Conservation (phyloP, 2,113 vertebrate species). For the Kryptolebias marmoratus region DNA sequence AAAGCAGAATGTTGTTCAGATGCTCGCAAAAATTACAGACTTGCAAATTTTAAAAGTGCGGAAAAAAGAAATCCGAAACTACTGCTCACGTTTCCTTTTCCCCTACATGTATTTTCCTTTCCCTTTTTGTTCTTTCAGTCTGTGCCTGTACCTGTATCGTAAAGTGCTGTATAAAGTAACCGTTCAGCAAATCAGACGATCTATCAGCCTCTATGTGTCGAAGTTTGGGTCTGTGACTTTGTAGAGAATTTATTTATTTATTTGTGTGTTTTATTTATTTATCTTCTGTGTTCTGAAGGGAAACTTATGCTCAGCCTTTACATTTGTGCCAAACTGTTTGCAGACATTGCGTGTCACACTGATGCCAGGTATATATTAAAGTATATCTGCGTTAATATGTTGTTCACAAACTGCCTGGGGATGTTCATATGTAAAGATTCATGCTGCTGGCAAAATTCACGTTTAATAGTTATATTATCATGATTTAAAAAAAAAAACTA, state of each 20-base stretch:
- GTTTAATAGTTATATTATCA: conserved; percentile 22
- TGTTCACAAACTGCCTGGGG: conserved; percentile 60
- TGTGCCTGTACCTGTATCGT: conserved; percentile 80
- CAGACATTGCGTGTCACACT: conserved; percentile 68
- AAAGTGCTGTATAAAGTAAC: conserved; percentile 76
- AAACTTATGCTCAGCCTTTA: conserved; percentile 74
- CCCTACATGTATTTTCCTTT: conserved; percentile 40
- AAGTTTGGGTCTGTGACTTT: conserved; percentile 75
- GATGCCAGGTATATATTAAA: conserved; percentile 50
- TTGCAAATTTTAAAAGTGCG: conserved; percentile 5
- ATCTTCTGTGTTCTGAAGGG: conserved; percentile 52
- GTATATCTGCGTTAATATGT: conserved; percentile 66
- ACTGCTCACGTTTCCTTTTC: conserved; percentile 43
- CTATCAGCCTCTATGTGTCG: conserved; percentile 69
- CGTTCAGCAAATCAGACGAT: conserved; percentile 71
- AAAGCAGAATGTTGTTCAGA: neutral
- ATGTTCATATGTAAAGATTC: conserved; percentile 37
- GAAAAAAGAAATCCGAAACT: conserved; percentile 12
- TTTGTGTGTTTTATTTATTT: conserved; percentile 11
- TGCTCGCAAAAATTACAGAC: conserved; percentile 14
- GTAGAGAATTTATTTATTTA: conserved; percentile 71
- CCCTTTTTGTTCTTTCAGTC: conserved; percentile 61
- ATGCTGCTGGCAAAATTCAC: conserved; percentile 23
- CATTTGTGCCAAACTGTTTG: conserved; percentile 83
- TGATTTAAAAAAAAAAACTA: conserved; percentile 6